phyloP scores from a whole-genome alignment of 1,140 invertebrate species.

The Psilanteris sp. region DNA sequence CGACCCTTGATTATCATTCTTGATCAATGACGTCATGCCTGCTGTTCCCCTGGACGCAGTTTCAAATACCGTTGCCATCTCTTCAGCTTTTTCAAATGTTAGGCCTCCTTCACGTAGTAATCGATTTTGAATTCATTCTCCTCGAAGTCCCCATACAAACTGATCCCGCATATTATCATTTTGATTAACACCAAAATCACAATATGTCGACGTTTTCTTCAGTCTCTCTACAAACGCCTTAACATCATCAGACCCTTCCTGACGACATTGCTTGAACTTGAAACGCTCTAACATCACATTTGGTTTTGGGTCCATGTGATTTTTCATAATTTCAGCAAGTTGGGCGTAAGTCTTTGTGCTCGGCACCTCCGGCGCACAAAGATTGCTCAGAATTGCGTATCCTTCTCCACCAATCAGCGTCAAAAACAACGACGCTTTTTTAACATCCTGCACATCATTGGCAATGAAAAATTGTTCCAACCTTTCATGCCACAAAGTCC shows the following conservation, averaged over 20 bases:
- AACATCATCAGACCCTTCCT: conserved; percentile 2
- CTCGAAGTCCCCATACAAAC: conserved; percentile 67
- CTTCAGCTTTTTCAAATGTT: conserved; percentile 54
- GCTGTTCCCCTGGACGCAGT: conserved; percentile 33
- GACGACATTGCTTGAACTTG: conserved; percentile 65
- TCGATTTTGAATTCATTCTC: conserved; percentile 44
- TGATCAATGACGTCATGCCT: background rate
- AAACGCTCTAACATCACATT: conserved; percentile 68
- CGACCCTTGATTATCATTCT: background rate
- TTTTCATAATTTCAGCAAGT: conserved; percentile 57
- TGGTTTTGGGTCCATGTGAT: conserved; percentile 65
- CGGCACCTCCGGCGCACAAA: conserved; percentile 64
- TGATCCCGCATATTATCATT: conserved; percentile 63
- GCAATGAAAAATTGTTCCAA: conserved; percentile 47
- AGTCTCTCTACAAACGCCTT: conserved; percentile 41
- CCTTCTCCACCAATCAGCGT: conserved; percentile 62
- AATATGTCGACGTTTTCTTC: conserved; percentile 59
- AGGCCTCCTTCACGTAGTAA: conserved; percentile 56
- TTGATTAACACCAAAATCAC: conserved; percentile 63
- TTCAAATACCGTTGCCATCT: conserved; percentile 61
- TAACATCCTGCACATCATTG: conserved; percentile 44
- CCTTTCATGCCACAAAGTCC: conserved; percentile 31
- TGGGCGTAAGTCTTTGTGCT: conserved; percentile 57
- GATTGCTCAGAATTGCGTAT: conserved; percentile 65
- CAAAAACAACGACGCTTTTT: conserved; percentile 62